phyloP scores from a whole-genome alignment of 2,113 vertebrate genomes.

The Pavo muticus region DNA sequence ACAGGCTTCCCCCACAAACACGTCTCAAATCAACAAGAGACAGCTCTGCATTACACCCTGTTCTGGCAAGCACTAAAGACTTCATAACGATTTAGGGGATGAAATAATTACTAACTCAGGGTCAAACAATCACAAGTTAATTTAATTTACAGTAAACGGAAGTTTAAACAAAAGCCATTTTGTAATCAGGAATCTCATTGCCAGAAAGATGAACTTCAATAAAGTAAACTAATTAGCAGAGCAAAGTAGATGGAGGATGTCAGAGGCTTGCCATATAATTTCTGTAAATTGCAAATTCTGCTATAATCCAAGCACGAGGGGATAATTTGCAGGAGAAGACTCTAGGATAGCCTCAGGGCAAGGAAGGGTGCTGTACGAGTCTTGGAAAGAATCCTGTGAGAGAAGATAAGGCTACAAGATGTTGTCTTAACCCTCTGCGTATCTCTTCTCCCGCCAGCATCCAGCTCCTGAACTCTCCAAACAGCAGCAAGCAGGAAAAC shows the following conservation, averaged over 20 bases:
- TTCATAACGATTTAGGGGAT: neutral
- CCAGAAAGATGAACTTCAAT: neutral
- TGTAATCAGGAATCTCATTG: slow-evolving; percentile 27
- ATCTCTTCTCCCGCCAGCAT: neutral
- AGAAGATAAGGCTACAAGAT: neutral
- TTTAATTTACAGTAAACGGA: slow-evolving; percentile 28
- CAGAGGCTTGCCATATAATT: slow-evolving; percentile 14
- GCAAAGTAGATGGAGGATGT: slow-evolving; percentile 41
- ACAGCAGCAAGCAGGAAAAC: neutral
- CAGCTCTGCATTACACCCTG: neutral
- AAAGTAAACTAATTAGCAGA: slow-evolving; percentile 50
- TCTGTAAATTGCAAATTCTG: slow-evolving; percentile 2
- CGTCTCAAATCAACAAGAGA: neutral
- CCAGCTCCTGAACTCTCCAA: neutral
- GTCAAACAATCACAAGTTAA: neutral
- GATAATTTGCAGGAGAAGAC: neutral
- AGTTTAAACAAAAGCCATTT: slow-evolving; percentile 20
- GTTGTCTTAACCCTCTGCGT: neutral
- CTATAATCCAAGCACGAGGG: neutral
- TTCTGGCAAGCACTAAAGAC: neutral
- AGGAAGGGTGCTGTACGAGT: neutral
- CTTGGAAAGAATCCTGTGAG: neutral
- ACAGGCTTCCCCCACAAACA: neutral
- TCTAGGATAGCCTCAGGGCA: neutral
- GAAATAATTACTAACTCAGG: slow-evolving; percentile 5